Evolutionary conservation across 1,140 invertebrate species (phyloP).

Genomic region (Procambarus virginalis): DNA sequence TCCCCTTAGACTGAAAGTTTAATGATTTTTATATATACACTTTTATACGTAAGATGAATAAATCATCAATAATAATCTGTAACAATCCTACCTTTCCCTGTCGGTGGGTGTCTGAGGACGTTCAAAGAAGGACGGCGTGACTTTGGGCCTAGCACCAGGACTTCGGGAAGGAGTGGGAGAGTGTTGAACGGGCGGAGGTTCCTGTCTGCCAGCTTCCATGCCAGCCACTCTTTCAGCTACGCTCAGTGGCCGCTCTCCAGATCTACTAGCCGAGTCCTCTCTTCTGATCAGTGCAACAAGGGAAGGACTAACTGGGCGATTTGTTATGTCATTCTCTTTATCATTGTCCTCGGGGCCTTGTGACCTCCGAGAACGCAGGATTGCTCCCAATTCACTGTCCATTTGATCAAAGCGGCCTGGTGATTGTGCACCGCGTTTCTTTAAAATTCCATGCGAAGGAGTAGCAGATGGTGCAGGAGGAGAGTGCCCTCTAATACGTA

Average conservation of each 20-base stretch:
- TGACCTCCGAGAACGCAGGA: slow-evolving; percentile 64
- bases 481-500: slow-evolving; percentile 47
- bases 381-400: slow-evolving; percentile 70
- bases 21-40: too few species aligned
- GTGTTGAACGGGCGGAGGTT: slow-evolving; percentile 6
- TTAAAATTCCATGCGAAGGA: slow-evolving; percentile 58
- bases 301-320: slow-evolving; percentile 61
- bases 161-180: slow-evolving; percentile 42
- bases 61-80: not conserved
- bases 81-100: slow-evolving; percentile 21
- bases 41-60: too few species aligned
- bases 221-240: slow-evolving; percentile 65
- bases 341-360: slow-evolving; percentile 41
- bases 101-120: slow-evolving; percentile 22
- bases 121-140: slow-evolving; percentile 35
- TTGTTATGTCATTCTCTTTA: slow-evolving; percentile 67
- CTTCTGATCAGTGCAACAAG: slow-evolving; percentile 73
- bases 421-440: slow-evolving; percentile 63
- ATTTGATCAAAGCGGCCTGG: slow-evolving; percentile 65
- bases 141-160: slow-evolving; percentile 49
- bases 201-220: slow-evolving; percentile 64
- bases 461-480: slow-evolving; percentile 51
- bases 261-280: slow-evolving; percentile 73
- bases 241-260: slow-evolving; percentile 70
- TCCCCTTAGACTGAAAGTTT: too few species aligned